phyloP scores from a whole-genome alignment of 1,140 invertebrate species.

The Hirudo medicinalis region DNA sequence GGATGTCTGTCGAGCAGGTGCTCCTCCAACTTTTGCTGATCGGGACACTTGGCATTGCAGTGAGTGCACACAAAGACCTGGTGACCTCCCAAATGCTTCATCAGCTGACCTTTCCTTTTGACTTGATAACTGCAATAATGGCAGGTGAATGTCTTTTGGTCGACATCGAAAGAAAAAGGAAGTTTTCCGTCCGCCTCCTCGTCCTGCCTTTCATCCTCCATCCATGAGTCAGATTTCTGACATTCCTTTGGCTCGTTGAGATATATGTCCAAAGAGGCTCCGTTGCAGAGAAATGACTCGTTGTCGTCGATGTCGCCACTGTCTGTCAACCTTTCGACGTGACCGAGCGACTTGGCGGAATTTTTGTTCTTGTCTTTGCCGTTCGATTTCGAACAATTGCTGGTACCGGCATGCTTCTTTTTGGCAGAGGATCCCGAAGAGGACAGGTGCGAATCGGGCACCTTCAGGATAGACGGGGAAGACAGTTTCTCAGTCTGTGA shows the following conservation, averaged over 20 bases:
- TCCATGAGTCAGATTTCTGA: neutral
- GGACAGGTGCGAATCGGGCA: no score
- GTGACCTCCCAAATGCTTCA: constrained; percentile 19
- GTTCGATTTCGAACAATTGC: no score
- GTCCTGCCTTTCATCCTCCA: neutral
- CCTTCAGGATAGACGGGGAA: no score
- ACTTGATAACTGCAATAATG: constrained; percentile 14
- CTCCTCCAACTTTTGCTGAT: neutral
- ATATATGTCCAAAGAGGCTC: neutral
- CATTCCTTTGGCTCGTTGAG: neutral
- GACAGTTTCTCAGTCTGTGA: no score
- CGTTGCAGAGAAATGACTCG: neutral
- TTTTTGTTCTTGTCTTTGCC: no score
- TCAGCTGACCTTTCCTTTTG: constrained; percentile 18
- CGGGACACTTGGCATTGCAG: constrained; percentile 15
- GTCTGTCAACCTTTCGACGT: no score
- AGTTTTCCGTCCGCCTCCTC: neutral
- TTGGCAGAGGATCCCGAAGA: no score
- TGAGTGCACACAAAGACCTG: constrained; percentile 18
- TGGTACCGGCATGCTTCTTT: no score
- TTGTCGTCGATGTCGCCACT: neutral
- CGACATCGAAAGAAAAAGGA: neutral
- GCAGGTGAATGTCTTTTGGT: constrained; percentile 10
- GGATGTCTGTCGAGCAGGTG: constrained; percentile 18
- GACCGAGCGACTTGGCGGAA: no score